Percentiles rank a stretch among this genome's conserved stretches.
These are phyloP conservation scores for Abscondita cerata DNA, from an alignment of 2,888 invertebrate genomes.

Conservation along the genomic window DNA sequence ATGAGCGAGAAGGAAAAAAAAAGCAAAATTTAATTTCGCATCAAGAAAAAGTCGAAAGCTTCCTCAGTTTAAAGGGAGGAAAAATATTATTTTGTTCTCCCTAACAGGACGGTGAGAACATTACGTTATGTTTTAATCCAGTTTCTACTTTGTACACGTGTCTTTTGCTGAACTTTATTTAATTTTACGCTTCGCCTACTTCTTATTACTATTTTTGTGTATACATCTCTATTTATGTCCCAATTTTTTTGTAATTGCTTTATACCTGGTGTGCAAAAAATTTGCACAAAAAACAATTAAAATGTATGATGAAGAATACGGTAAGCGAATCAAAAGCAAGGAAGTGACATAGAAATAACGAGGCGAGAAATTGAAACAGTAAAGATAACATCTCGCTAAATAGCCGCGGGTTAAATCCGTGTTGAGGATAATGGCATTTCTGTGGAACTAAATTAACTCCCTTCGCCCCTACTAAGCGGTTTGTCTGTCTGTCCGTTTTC, in stretches of 20 bases:
- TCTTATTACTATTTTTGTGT: constrained; percentile 50
- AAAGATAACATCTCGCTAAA: constrained; percentile 60
- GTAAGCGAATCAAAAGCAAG: constrained; percentile 28
- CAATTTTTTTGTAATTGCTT: no score
- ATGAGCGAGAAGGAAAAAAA: no score
- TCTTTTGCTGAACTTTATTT: constrained; percentile 50
- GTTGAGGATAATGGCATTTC: constrained; percentile 56
- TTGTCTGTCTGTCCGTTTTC: constrained; percentile 46
- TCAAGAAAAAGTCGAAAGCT: constrained; percentile 24
- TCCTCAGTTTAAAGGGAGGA: constrained; percentile 22
- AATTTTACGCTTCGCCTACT: constrained; percentile 55
- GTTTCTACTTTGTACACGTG: constrained; percentile 41
- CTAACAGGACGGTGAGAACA: constrained; percentile 41
- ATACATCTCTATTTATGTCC: constrained; percentile 35
- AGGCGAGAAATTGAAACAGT: constrained; percentile 60
- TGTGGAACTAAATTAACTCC: constrained; percentile 57
- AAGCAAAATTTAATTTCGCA: constrained; percentile 13
- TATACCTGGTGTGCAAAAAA: no score
- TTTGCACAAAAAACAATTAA: background rate
- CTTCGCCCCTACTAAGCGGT: constrained; percentile 49
- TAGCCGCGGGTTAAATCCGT: constrained; percentile 57
- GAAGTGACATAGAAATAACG: constrained; percentile 55
- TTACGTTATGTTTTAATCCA: constrained; percentile 46
- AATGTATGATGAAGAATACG: background rate
- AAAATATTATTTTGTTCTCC: constrained; percentile 38